Base-by-base conservation (phyloP, 2,113 vertebrate genomes). In the Desmodus rotundus region DNA sequence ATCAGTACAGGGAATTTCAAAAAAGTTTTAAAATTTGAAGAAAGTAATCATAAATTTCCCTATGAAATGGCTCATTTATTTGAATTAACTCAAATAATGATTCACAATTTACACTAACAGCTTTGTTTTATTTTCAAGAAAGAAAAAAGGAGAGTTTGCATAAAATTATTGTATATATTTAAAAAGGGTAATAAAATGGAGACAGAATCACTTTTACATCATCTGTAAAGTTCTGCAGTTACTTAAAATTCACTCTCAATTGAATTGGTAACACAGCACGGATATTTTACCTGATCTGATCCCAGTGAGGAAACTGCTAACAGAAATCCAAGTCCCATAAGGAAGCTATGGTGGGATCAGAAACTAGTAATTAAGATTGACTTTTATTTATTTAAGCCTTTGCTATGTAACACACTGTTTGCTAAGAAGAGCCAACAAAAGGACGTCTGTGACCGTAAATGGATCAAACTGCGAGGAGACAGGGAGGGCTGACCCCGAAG, bases 341-440 rank as follows among this genome's bases (percentile, higher is more conserved):
- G 33, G 28, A 91, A 84, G 61, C 52, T 83, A 36, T 16, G 50
- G 52, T 52, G 36, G 87, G 56, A 86, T 56, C 24, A 85, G 61
- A 68, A 92, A 78, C 33, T 28, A 82, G 45, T 70, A 88, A 92
- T 78, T 74, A 90, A 67, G 65, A 73, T 7, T 72, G 47, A 92
- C 36, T 96, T 84, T 89, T 45, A 81, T 61, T 67, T 96, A 36
- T 73, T 56, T 4, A 84, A 41, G 58, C 45, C 54, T 92, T 87
- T 81, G 61, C 22, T 82, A 38, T 28, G 73, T 14, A 88, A 78
- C 13, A 65, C 26, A 88, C 3, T n/a, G 45, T 85, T 52, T 85
- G 52, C 91, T 94, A 92, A 87, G 43, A 92, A 84, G 67, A 96
- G 84, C 19, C 70, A 90, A 90, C 26, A 38, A 36, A 95, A 52